Evolutionary conservation across 1,140 invertebrate genomes (phyloP), one percentile per base, ranked within the genome.

Genomic region (Drosophila hydei): DNA sequence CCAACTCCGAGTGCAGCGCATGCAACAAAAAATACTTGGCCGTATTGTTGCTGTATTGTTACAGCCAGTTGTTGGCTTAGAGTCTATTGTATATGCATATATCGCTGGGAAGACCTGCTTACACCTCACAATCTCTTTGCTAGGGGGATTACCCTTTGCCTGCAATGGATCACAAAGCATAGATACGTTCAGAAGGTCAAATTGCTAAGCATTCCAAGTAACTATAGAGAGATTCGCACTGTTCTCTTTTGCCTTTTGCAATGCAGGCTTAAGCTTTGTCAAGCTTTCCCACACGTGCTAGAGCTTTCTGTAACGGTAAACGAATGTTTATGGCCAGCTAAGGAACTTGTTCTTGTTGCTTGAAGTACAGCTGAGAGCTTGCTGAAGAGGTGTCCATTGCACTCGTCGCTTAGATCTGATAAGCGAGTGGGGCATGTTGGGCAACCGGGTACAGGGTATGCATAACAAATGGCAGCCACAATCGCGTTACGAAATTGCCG

Each of bases 401-500:
- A 16, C 47, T 55, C 50, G 42, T 55, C 50, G 42, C 11, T 25
- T 54, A 3, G 23, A 25, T 61, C 14, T 38, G 67, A 70, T 70
- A 55, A 56, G 40, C 25, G 33, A 8, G 27, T 4, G 52, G 40
- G 40, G 14, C 68, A 19, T 58, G 27, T 52, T 60, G 33, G 42
- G 21, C 21, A 25, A 42, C 8, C n/a, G 14, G 19, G 9, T 33
- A 12, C 38, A 38, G 51, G 36, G 72, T 51, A 65, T 71, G 80
- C 80, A 85, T 85, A 77, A 67, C 70, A 75, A 77, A 60, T 63
- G 43, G 11, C 12, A 30, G 52, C 42, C 18, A 11, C 18, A 14
- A 33, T 16, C 36, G 58, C 48, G 47, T 85, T 87, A 85, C 74
- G 81, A 85, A 80, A 85, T 79, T 45, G 30, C 18, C 16, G 33